Conservation (phyloP, 2,797 vertebrate species). For the Phalanger gymnotis region DNA sequence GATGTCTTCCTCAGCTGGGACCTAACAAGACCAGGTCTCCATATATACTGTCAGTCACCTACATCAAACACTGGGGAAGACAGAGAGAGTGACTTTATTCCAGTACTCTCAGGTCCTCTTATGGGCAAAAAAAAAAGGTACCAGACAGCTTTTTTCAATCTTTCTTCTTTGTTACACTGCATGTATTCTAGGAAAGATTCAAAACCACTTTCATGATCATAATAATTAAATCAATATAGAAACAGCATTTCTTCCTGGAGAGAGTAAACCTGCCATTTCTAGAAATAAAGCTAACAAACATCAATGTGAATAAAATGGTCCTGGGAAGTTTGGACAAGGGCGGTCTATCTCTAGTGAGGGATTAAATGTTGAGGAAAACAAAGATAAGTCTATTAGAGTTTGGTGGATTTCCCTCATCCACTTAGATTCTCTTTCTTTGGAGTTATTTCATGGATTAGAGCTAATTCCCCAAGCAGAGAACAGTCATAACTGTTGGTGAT, state of each 20-base stretch:
- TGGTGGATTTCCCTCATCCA: background rate
- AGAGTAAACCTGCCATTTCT: background rate
- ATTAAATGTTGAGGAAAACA: background rate
- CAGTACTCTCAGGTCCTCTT: conserved; percentile 1
- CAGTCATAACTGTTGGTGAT: background rate
- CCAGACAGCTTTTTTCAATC: background rate
- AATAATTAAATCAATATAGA: conserved; percentile 16
- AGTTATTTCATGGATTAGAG: background rate
- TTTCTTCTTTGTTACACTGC: conserved; percentile 7
- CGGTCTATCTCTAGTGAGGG: background rate
- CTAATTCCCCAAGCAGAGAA: conserved; percentile 5
- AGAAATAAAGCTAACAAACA: conserved; percentile 40
- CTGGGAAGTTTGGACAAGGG: background rate
- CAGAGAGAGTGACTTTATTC: background rate
- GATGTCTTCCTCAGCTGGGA: conserved; percentile 32
- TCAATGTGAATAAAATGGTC: conserved; percentile 22
- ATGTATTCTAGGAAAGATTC: background rate
- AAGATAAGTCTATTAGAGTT: background rate
- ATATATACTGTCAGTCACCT: background rate
- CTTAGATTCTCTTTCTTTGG: background rate
- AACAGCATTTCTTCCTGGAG: background rate
- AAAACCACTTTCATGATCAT: background rate
- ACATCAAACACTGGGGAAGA: conserved; percentile 39
- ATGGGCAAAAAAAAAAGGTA: background rate
- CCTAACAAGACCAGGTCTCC: conserved; percentile 32